A percentile compares a stretch with the other conserved stretches of the same genome.
Conservation (phyloP, 53 echinoderm and acorn worm genomes). For the Temnopleurus reevesii region DNA sequence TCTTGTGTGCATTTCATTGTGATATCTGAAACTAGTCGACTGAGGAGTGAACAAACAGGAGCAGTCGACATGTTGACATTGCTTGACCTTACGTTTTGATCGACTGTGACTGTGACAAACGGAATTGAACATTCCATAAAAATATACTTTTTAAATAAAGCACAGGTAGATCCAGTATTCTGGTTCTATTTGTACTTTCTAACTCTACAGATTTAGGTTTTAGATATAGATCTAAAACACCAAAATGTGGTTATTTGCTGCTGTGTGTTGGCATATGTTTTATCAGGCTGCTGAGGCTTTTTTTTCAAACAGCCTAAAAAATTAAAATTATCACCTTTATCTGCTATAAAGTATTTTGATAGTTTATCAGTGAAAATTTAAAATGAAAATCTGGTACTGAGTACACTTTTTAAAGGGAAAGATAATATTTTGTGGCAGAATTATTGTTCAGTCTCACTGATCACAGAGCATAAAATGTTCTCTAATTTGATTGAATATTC, state of each 20-base stretch:
- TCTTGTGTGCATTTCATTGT: no score
- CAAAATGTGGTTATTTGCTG: not conserved
- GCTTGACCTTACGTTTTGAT: no score
- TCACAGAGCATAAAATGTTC: conserved; percentile 23
- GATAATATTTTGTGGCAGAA: not conserved
- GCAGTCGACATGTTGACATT: no score
- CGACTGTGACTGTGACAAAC: no score
- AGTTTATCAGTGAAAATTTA: not conserved
- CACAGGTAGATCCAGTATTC: no score
- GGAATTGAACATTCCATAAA: no score
- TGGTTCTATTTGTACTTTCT: no score
- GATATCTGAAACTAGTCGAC: no score
- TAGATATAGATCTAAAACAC: no score
- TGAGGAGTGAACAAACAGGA: no score
- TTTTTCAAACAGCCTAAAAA: not conserved
- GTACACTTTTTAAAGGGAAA: not conserved
- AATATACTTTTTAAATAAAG: no score
- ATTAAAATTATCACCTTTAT: not conserved
- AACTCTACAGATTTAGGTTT: not conserved
- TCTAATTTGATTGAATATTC: not conserved
- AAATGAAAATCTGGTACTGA: not conserved
- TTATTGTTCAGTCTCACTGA: not conserved
- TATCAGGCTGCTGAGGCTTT: not conserved
- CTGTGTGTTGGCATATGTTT: not conserved
- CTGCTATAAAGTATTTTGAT: not conserved